phyloP scores from a whole-genome alignment of 2,113 vertebrate genomes.

The Tychaedon coryphoeus region DNA sequence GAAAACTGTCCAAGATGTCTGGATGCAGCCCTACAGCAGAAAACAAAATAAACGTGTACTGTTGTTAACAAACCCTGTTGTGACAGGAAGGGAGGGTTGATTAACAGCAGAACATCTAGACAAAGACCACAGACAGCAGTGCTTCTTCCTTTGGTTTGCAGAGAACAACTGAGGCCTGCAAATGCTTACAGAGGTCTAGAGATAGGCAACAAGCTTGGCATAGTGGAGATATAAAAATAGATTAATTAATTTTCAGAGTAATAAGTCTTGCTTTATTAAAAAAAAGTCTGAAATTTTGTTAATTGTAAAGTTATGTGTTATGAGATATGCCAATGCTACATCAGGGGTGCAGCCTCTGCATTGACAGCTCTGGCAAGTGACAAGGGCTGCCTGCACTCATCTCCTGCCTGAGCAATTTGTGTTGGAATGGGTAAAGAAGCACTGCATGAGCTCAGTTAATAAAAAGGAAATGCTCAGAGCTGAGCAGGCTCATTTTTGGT shows the following conservation, averaged over 20 bases:
- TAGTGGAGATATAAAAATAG: not conserved
- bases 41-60: not conserved
- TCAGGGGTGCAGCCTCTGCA: not conserved
- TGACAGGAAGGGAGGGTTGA: not conserved
- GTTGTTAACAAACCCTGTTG: not conserved
- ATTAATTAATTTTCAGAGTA: not conserved
- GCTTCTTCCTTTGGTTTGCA: not conserved
- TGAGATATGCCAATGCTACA: not conserved
- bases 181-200: not conserved
- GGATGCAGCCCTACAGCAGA: not conserved
- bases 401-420: not conserved
- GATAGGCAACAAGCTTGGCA: not conserved
- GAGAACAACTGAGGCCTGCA: not conserved
- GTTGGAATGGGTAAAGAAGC: not conserved
- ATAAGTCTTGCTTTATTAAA: not conserved
- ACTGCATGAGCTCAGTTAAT: not conserved
- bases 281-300: not conserved
- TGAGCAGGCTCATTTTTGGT: not conserved
- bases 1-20: slow-evolving; percentile 17
- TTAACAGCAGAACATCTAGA: not conserved
- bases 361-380: not conserved
- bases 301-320: not conserved
- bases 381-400: not conserved
- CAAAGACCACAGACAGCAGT: not conserved
- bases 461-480: rapidly evolving